These are phyloP conservation scores for Exocentrus adspersus DNA, from an alignment of 2,888 invertebrate genomes.

Conservation along the genomic window DNA sequence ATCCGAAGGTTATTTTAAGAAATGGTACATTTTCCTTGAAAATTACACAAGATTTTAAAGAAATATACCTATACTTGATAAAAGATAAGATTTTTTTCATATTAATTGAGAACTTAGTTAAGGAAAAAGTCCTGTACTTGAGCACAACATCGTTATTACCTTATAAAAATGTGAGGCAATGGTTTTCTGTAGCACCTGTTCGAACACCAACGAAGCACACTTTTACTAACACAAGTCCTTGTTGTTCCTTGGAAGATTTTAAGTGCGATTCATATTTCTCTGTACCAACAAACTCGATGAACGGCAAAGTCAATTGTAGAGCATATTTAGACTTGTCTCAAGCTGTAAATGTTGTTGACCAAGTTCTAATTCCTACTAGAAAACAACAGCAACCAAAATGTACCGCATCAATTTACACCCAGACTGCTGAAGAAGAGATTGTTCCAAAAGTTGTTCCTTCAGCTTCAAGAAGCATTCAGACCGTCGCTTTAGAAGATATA, in stretches of 20 bases:
- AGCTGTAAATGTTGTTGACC: neutral
- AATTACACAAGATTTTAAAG: neutral
- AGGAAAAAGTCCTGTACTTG: neutral
- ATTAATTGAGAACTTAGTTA: neutral
- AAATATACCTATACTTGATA: neutral
- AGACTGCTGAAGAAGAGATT: too few relatives aligned
- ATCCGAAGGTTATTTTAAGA: neutral
- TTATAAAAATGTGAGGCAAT: neutral
- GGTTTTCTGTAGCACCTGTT: neutral
- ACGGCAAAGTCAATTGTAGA: neutral
- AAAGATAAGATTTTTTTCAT: constrained; percentile 6
- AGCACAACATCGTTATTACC: constrained; percentile 1
- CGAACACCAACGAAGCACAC: neutral
- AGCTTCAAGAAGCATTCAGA: neutral
- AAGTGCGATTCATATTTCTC: neutral
- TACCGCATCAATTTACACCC: neutral
- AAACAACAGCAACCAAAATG: neutral
- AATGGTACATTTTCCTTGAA: neutral
- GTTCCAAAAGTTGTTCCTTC: neutral
- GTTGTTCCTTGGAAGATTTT: neutral
- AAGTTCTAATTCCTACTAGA: neutral
- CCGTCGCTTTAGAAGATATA: neutral
- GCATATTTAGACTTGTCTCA: neutral
- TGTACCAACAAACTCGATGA: neutral
- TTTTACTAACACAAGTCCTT: neutral